Base-by-base conservation (phyloP, 2,113 vertebrate genomes). In the Gobio gobio region DNA sequence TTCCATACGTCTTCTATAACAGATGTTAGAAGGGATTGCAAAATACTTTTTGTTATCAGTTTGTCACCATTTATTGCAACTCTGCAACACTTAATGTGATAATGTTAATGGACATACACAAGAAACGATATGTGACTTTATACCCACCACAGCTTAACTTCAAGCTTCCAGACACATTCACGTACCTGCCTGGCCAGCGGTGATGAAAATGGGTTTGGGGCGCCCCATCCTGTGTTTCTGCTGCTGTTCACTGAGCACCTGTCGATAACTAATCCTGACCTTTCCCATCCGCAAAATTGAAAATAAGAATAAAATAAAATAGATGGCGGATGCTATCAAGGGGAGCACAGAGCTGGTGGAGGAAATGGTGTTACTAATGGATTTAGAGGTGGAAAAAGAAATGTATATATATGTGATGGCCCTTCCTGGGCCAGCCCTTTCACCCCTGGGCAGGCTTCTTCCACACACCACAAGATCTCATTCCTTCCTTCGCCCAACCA, bases 241-340 rank as follows among this genome's bases (percentile, higher is more conserved):
- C 91, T 87, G 91, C 90, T 89, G 91, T 91, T 94, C 91, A 92
- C 91, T 93, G 91, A 90, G 89, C 89, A 89, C 92, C 91, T 91
- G 94, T 95, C 93, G 92, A 95, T 94, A 94, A 95, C 93, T 94
- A 94, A 94, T 94, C 92, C 93, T 94, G 93, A 95, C 94, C 94
- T 95, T 95, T 93, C 89, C 90, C 90, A 87, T 91, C 89, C 89
- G 70, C 91, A 92, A 95, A 94, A 94, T 95, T 94, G 93, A 94
- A 94, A 94, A 93, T 93, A 93, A 94, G 93, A 93, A 93, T 93
- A 93, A 94, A 93, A 91, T 89, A 93, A 94, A 93, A 94, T 92
- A 92, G 90, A 93, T 93, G 90, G 90, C 49, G 91, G 93, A 94
- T 94, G 92, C 90, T 94, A 94, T 94, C 92, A 92, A 92, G 90